Base-by-base conservation (phyloP, 2,888 invertebrate genomes). In the Meiosimyza platycephala region DNA sequence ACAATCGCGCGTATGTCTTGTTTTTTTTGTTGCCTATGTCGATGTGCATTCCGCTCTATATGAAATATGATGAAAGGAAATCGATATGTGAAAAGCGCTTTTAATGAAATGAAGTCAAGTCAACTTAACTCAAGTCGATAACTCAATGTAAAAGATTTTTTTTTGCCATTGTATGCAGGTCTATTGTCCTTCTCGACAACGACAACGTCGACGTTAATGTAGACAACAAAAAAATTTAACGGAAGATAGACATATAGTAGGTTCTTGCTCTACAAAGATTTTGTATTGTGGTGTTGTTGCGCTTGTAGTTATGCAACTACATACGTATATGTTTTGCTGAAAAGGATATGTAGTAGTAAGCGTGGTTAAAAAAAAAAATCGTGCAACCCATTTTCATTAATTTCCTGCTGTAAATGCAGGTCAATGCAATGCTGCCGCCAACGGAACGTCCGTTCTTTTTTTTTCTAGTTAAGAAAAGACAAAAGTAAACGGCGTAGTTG, bases 21-120 rank as follows among this genome's bases (percentile, higher is more conserved):
- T n/a, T 18, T 57, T 28, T 57, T 12, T 57, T 57, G 57, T 57
- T 22, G 60, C 28, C 28, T 6, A 15, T 22, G 55, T 18, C n/a
- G 12, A 18, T 57, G 76, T 71, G 76, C 73, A 69, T 75, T 77
- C 52, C 76, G 63, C 79, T 81, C 80, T 79, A 79, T 78, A 78
- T 80, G 81, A 81, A 80, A 77, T 78, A 75, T 76, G 81, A 66
- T 79, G 81, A 80, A 81, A 74, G 78, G 77, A 81, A 81, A 81
- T 82, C 82, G 83, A 81, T 81, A 78, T 76, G 76, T 40, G 40
- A 40, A 40, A 75, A 74, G 79, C 82, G 81, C 81, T 82, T 79
- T 78, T 81, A 79, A 78, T 81, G 79, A 78, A 80, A 78, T 79
- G 77, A 82, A 82, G 78, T 79, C 78, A 72, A 79, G 68, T 64